These are phyloP conservation scores for Ictidomys tridecemlineatus DNA, from an alignment of 2,113 vertebrate genomes.

Conservation along the genomic window DNA sequence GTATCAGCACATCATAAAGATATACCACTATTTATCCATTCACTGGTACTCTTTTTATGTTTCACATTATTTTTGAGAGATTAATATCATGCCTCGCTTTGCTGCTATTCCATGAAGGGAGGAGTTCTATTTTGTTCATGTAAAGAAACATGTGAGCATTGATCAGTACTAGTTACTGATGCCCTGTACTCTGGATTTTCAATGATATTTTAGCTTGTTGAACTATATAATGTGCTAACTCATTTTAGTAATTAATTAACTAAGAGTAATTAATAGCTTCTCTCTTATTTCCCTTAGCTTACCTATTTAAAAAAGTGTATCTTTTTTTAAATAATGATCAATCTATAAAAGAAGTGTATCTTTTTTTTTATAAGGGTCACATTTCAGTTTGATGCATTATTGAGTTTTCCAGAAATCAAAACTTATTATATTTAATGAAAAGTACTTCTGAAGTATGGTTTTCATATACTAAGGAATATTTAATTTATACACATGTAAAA, in stretches of 20 bases:
- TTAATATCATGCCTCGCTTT: background rate
- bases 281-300: background rate
- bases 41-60: background rate
- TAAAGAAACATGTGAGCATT: background rate
- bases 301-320: background rate
- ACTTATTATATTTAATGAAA: background rate
- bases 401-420: background rate
- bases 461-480: background rate
- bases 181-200: background rate
- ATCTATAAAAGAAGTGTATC: background rate
- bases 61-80: background rate
- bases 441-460: background rate
- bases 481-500: background rate
- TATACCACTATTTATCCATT: background rate
- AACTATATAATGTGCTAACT: background rate
- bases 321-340: too few relatives aligned
- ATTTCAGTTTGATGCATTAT: background rate
- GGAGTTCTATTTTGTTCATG: background rate
- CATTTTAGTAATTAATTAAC: background rate
- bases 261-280: background rate
- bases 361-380: background rate
- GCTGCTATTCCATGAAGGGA: background rate
- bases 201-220: background rate
- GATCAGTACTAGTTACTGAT: background rate
- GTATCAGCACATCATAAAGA: background rate